These are phyloP conservation scores for Oncorhynchus kisutch DNA, from an alignment of 2,113 vertebrate genomes.

Conservation along the genomic window DNA sequence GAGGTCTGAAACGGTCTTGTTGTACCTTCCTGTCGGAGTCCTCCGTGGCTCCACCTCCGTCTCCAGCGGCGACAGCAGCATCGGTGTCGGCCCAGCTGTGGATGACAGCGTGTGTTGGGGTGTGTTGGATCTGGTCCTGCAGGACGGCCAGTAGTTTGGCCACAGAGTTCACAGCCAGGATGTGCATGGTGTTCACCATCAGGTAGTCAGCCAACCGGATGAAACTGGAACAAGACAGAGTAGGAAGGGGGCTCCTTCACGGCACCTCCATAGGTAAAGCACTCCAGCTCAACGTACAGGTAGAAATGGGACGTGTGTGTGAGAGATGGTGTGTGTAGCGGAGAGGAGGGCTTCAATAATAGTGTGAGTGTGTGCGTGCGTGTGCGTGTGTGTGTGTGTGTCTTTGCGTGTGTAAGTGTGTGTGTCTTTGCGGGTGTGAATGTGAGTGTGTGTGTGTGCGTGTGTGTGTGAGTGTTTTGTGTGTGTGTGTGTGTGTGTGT, in stretches of 20 bases:
- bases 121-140: slow-evolving; percentile 68
- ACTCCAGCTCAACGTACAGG: too few relatives aligned
- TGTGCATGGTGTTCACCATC: slow-evolving; percentile 79
- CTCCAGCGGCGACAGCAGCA: background rate
- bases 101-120: slow-evolving; percentile 69
- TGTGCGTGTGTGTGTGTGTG: background rate
- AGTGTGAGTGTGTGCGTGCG: too few relatives aligned
- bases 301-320: background rate
- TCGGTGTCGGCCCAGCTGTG: slow-evolving; percentile 67
- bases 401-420: too few relatives aligned
- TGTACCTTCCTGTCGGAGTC: slow-evolving; percentile 66
- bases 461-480: slow-evolving; percentile 14
- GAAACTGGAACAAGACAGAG: slow-evolving; percentile 70
- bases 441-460: background rate
- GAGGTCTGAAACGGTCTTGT: background rate
- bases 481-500: background rate
- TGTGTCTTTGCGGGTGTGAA: too few relatives aligned
- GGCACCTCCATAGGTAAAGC: background rate
- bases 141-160: slow-evolving; percentile 70
- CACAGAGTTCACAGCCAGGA: slow-evolving; percentile 74
- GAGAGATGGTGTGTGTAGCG: too few relatives aligned
- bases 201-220: slow-evolving; percentile 83
- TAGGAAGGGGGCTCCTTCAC: background rate
- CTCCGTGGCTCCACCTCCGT: slow-evolving; percentile 11
- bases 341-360: too few relatives aligned